Evolutionary conservation across 2,888 invertebrate species (phyloP).

Genomic region (Heliconius ismenius): DNA sequence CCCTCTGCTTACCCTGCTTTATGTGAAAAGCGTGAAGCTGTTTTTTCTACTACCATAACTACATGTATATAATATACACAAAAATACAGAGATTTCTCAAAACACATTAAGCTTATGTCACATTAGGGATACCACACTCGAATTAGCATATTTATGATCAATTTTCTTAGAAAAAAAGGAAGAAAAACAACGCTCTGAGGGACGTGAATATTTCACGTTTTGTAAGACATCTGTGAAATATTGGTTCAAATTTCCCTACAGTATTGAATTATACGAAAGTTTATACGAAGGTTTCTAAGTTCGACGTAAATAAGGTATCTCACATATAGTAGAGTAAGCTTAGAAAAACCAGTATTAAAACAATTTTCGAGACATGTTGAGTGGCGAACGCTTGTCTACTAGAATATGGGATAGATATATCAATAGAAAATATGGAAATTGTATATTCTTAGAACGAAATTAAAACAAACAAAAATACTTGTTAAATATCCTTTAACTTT

Average conservation of each 20-base stretch:
- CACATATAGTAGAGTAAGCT: no score
- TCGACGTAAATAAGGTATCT: background rate
- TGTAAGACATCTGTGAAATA: background rate
- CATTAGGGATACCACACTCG: background rate
- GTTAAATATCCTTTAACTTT: background rate
- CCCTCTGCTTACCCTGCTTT: no score
- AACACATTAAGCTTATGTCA: background rate
- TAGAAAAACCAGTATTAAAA: no score
- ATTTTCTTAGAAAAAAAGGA: constrained; percentile 3
- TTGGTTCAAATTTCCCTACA: background rate
- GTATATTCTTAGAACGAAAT: no score
- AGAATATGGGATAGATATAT: no score
- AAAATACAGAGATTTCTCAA: background rate
- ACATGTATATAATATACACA: background rate
- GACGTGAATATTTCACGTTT: background rate
- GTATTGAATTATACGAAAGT: background rate
- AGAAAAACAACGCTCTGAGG: constrained; percentile 1
- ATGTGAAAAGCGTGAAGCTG: no score
- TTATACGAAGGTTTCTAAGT: background rate
- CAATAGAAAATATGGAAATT: no score
- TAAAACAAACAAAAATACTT: background rate
- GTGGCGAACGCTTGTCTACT: no score
- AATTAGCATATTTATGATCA: constrained; percentile 13
- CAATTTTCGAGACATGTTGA: no score
- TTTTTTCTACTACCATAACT: no score